These are phyloP conservation scores for Podilymbus podiceps DNA, from an alignment of 2,113 vertebrate genomes.

Conservation along the genomic window DNA sequence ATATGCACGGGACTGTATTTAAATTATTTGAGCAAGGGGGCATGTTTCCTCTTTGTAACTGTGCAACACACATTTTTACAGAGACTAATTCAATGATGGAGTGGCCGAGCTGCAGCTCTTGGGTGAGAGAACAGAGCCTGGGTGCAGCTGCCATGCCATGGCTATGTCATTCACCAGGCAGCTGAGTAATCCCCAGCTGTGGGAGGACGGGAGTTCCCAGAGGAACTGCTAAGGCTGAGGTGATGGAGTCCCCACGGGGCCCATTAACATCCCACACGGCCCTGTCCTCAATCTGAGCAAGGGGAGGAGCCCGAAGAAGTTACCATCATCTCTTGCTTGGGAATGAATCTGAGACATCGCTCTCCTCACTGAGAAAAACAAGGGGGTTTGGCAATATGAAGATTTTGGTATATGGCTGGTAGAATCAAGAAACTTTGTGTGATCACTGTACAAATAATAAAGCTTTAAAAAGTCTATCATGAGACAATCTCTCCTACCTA, in stretches of 20 bases:
- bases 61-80: not conserved
- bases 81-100: not conserved
- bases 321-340: not conserved
- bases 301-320: not conserved
- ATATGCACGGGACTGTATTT: not conserved
- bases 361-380: not conserved
- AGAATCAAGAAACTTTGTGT: not conserved
- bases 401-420: not conserved
- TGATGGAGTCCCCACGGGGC: not conserved
- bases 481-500: not conserved
- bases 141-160: not conserved
- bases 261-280: not conserved
- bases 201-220: not conserved
- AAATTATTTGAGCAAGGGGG: not conserved
- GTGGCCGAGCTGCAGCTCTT: not conserved
- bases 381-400: not conserved
- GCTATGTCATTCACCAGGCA: not conserved
- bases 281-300: not conserved
- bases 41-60: not conserved
- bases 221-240: not conserved
- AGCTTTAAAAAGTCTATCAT: not conserved
- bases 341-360: not conserved
- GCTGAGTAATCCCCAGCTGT: not conserved
- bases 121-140: not conserved
- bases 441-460: not conserved